A percentile compares a stretch with the other conserved stretches of the same genome.
Evolutionary conservation across 2,797 vertebrate genomes (phyloP).

Genomic region (Chloroceryle inda): DNA sequence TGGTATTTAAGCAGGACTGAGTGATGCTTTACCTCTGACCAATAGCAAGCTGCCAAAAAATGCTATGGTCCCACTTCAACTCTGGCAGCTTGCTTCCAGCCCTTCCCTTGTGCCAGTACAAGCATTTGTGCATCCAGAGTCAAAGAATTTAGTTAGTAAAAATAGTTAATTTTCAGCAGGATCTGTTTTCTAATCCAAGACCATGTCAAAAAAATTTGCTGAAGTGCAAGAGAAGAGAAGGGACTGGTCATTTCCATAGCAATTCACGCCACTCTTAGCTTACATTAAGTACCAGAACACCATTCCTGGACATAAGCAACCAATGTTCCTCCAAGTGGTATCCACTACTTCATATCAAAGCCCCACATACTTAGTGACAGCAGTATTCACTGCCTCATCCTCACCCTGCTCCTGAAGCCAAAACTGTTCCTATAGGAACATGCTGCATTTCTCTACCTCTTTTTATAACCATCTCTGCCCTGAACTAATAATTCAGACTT

Average conservation of each 20-base stretch:
- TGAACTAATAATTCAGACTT: not conserved
- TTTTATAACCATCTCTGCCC: not conserved
- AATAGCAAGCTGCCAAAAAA: not conserved
- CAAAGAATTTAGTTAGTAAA: not conserved
- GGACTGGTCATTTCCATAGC: not conserved
- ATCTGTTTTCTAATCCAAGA: not conserved
- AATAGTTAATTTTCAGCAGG: not conserved
- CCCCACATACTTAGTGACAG: accelerated
- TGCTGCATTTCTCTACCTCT: not conserved
- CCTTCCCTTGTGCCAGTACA: not conserved
- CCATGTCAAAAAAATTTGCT: not conserved
- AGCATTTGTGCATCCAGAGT: not conserved
- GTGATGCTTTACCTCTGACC: not conserved
- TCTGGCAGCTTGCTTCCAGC: not conserved
- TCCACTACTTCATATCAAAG: not conserved
- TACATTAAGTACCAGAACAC: not conserved
- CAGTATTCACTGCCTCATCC: not conserved
- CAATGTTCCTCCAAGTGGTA: not conserved
- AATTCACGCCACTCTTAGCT: not conserved
- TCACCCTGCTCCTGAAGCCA: not conserved
- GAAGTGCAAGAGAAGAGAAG: not conserved
- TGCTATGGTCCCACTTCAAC: not conserved
- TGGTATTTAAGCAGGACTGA: not conserved
- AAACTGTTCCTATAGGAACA: not conserved
- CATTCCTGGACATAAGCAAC: not conserved